Percentiles rank a stretch among this genome's conserved stretches.
phyloP scores from a whole-genome alignment of 2,113 vertebrate genomes.

The Calypte anna region DNA sequence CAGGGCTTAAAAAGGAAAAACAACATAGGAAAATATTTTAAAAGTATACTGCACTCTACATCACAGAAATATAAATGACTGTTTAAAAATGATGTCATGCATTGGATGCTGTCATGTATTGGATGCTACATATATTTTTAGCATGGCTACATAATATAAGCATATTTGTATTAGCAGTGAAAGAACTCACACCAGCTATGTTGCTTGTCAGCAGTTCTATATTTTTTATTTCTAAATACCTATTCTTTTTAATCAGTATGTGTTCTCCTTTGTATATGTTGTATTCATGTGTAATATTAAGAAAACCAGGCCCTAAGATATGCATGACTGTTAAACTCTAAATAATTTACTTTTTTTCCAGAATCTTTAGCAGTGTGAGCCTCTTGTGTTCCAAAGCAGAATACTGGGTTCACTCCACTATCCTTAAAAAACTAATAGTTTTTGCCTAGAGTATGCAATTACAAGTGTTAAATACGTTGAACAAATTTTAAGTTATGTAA shows the following conservation, averaged over 20 bases:
- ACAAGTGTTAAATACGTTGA: conserved; percentile 55
- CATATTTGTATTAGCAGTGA: background rate
- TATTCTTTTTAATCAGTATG: background rate
- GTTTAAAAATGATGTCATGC: conserved; percentile 3
- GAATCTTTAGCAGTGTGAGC: background rate
- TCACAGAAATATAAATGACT: background rate
- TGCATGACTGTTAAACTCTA: background rate
- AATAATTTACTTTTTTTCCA: conserved; percentile 13
- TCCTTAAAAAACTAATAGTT: conserved; percentile 10
- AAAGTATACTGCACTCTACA: background rate
- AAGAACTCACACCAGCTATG: background rate
- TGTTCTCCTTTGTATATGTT: background rate
- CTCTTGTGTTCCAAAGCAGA: background rate
- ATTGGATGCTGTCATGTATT: background rate
- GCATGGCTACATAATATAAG: background rate
- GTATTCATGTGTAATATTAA: conserved; percentile 1
- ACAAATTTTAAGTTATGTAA: conserved; percentile 19
- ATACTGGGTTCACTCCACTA: background rate
- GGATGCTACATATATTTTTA: background rate
- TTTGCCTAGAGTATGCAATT: conserved; percentile 12
- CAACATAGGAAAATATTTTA: background rate
- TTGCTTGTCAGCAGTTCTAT: background rate
- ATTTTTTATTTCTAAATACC: background rate
- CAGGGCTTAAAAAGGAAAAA: background rate
- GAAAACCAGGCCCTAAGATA: conserved; percentile 3